Base-by-base conservation (phyloP, 1,140 invertebrate genomes). In the Acromyrmex heyeri region DNA sequence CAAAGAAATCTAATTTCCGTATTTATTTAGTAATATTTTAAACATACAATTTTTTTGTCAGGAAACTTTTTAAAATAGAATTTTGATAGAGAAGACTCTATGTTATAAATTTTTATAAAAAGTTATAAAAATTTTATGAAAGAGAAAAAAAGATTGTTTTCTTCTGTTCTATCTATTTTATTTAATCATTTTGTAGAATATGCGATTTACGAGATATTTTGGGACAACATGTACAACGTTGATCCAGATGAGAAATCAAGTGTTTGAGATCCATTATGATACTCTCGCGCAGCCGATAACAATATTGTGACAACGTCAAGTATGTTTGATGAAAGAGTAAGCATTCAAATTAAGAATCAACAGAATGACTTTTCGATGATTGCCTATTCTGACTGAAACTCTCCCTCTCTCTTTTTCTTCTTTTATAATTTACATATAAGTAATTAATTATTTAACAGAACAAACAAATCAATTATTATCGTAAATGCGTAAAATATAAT, bases 181-280 rank as follows among this genome's bases (percentile, higher is more conserved):
- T 59, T 8, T 44, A 21, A 21, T 24, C 24, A 44, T 61, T 75
- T 48, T 16, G 12, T 10, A 18, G 24, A 30, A 73, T 44, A 30
- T 55, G 38, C 24, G 30, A 53, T 61, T 82, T 48, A 82, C 64
- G n/a, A 16, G 55, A 48, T 62, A 61, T 83, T 75, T 83, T 44
- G 55, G 55, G n/a, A 48, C n/a, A 82, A 30, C 67, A 18, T 48
- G 53, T 72, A 82, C 5, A 61, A 82, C 38, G 24, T 82, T 38
- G 55, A 82, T 82, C 70, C 38, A 82, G 67, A 83, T 83, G 69
- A 83, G 79, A 59, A 48, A 61, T 83, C 69, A 14, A 83, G 79
- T 75, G 57, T 83, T 83, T 83, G 79, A 83, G 69, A 75, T 83
- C 24, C 79, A 83, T 83, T 83, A 75, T 83, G 79, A 83, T 73